Base-by-base conservation (phyloP, 1,140 invertebrate genomes). In the Octopus sinensis region DNA sequence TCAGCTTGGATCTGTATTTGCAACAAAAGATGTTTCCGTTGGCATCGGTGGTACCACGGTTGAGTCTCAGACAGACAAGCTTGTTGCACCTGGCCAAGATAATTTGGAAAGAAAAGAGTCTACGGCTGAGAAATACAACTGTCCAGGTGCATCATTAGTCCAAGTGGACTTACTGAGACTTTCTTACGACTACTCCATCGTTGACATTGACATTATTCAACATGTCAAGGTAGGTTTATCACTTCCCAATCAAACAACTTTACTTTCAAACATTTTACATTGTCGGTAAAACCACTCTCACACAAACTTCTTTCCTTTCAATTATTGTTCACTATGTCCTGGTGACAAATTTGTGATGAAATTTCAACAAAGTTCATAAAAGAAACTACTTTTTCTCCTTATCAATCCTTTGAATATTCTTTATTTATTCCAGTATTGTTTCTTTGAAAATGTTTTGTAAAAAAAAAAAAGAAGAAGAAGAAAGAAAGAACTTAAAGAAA, bases 1-100 rank as follows among this genome's bases (percentile, higher is more conserved):
- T 73, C 13, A n/a, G 68, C 68, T 73, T 73, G 68, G 68, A 73
- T 73, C 30, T 73, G 68, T 73, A 73, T 73, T 73, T n/a, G 68
- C 68, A n/a, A 73, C 68, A 13, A 13, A 23, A 73, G 68, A 73
- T 73, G 68, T 73, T 23, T 23, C 68, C 68, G 7, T 73, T 5
- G 68, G 68, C 68, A 73, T 23, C 17, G 30, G 68, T 23, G 30
- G 68, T 73, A 17, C 17, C 68, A 73, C 68, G 17, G 68, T 73
- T 6, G 68, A 73, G 68, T 13, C 13, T 9, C 13, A 13, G 17
- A 43, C 30, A 43, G 30, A 43, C 30, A 73, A 73, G 13, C 68
- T 73, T 73, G 68, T 17, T 7, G 68, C 30, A 73, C 68, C 68
- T 73, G 68, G 17, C 68, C 68, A 73, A 73, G 68, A 73, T 23